Base-by-base conservation (phyloP, 37 sponge, comb jelly and placozoan species). In the Ephydatia muelleri region DNA sequence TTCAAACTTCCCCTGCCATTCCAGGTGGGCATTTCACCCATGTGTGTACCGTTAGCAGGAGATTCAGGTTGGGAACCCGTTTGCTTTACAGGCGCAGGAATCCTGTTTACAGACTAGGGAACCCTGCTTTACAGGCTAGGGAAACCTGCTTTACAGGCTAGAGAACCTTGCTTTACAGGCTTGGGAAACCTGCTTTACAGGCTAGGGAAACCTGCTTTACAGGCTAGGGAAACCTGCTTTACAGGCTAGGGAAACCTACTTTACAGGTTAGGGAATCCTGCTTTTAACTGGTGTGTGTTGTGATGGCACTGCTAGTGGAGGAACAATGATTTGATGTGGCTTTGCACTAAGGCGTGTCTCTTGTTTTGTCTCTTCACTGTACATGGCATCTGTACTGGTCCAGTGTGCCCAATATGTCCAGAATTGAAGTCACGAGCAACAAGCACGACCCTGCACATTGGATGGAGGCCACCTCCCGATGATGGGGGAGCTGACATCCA, bases 391-490 rank as follows among this genome's bases (percentile, higher is more conserved):
- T 32, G 9, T 36, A 73, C 74, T 73, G 74, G 35, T 21, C 26
- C 49, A 68, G 77, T 77, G 11, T 28, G 72, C 12, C 90, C 90
- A 29, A 72, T 34, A 0, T 35, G 72, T 31, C 70, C 78, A 21
- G 48, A 33, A 32, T 65, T 81, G 36, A 82, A 81, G 82, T 82
- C 69, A 29, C 68, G 77, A 26, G 67, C 86, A 65, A 43, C 65
- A 19, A 26, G 86, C 34, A 68, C 70, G 38, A 67, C 86, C 14
- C 70, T 90, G 37, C 48, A 75, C 23, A 25, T 90, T 12, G 33
- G 22, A 43, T 90, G 90, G 90, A n/a, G 29, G 13, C 75, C 80
- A 23, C 90, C 86, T 0, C 3, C 36, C 35, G 74, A 89, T 36
- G 28, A 32, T 33, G 82, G 88, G 3, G 82, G 75, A 34, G 30